Conservation (phyloP, 2,113 vertebrate species). For the Calyptomena viridis region DNA sequence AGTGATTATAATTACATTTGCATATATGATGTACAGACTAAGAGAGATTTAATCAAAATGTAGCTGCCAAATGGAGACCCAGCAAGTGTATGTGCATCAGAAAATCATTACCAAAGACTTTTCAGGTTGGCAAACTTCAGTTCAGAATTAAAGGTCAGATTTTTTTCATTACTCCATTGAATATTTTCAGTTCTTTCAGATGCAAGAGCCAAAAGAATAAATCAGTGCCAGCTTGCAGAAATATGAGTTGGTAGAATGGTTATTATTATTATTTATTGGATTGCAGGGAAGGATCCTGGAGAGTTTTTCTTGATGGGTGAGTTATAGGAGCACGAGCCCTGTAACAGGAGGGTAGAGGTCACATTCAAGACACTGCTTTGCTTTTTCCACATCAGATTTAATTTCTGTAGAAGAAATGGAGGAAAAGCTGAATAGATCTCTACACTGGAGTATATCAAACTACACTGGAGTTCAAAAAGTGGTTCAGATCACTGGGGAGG, state of each 20-base stretch:
- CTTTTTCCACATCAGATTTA: neutral
- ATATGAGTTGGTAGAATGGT: neutral
- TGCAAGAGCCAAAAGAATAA: constrained; percentile 34
- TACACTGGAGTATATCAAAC: too few relatives aligned
- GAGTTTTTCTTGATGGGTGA: neutral
- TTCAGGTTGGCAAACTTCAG: constrained; percentile 34
- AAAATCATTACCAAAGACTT: constrained; percentile 42
- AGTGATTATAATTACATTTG: constrained; percentile 26
- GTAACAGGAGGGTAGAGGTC: neutral
- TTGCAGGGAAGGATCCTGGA: neutral
- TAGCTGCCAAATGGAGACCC: neutral
- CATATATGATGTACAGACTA: neutral
- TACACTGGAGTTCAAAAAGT: neutral
- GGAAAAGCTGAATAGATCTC: neutral
- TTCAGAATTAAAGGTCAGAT: constrained; percentile 22
- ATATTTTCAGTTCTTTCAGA: constrained; percentile 46
- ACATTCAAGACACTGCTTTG: neutral
- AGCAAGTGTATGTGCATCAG: neutral
- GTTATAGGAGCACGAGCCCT: neutral
- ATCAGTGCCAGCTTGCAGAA: constrained; percentile 38
- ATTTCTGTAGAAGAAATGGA: neutral
- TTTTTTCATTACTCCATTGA: constrained; percentile 43
- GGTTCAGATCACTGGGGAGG: neutral
- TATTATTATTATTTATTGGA: constrained; percentile 52
- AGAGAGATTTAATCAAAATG: constrained; percentile 9